Percentiles rank a stretch among this genome's conserved stretches.
Conservation (phyloP, 2,113 vertebrate genomes). For the Tangachromis dhanisi region DNA sequence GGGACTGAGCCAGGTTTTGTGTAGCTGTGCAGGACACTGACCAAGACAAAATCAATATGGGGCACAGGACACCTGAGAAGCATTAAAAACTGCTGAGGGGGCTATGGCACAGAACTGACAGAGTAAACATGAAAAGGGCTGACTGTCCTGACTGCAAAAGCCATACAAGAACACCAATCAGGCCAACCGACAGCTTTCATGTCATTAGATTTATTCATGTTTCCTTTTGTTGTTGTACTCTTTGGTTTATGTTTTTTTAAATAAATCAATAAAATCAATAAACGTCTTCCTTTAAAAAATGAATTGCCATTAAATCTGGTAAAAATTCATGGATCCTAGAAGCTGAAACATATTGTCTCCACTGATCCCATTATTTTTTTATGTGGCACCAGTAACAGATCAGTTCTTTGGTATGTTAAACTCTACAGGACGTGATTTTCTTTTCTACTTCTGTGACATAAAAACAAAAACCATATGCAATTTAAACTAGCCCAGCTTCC, state of each 20-base stretch:
- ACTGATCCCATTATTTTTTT: neutral
- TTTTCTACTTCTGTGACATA: neutral
- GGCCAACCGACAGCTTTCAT: neutral
- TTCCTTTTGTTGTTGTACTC: neutral
- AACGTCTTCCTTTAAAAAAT: fast-evolving
- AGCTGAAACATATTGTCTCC: neutral
- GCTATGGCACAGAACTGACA: neutral
- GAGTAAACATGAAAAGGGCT: neutral
- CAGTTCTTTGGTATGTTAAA: neutral
- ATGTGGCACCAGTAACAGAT: neutral
- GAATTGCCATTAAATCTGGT: neutral
- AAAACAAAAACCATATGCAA: neutral
- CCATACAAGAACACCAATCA: neutral
- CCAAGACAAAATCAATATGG: slow-evolving; percentile 6
- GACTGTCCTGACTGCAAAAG: neutral
- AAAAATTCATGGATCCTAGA: neutral
- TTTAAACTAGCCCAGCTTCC: neutral
- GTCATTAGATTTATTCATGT: neutral
- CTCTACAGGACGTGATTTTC: neutral
- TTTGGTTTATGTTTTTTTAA: neutral
- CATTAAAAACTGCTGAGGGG: neutral
- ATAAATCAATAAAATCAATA: neutral
- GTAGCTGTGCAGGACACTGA: neutral
- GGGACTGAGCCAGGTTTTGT: neutral
- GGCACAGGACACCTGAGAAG: neutral